Evolutionary conservation across 2,888 invertebrate genomes (phyloP), one percentile per base, ranked within the genome.

Genomic region (Prenolepis imparis): DNA sequence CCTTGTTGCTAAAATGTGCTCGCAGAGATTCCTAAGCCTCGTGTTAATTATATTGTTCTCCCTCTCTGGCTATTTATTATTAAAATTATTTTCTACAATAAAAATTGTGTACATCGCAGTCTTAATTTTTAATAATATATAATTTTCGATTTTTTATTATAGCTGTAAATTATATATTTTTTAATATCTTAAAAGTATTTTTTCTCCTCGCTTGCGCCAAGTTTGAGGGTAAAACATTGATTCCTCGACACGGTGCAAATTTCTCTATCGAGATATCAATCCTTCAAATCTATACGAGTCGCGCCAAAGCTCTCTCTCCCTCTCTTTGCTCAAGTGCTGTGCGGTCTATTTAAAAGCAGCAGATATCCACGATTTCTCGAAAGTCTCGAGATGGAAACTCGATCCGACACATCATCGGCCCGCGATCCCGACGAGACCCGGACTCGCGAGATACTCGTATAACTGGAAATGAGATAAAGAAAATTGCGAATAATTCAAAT

Each of bases 401-500:
- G 88, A 90, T 90, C 89, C 86, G 75, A 72, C 70, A 59, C 73
- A 82, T 77, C 78, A 39, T 70, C 67, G 66, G n/a, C 48, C 57
- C 59, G 82, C 21, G 78, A 72, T 67, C 73, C 73, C 73, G 73
- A 67, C 75, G 64, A 64, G 84, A 84, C 84, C 85, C 87, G 84
- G 80, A 77, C 85, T 83, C 61, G 52, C 48, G 80, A 74, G 66
- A 74, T 85, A n/a, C n/a, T n/a, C n/a, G n/a, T n/a, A 85, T 68
- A 83, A 63, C 86, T 83, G 88, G 84, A 85, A 90, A 90, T 90
- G 88, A 90, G 91, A 93, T 91, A 91, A 92, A 92, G 92, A 90
- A 93, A 94, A 94, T 94, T 93, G 93, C 92, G 92, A 93, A 94
- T 93, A 93, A 92, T 93, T 93, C 93, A 91, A 91, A 93, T 91